Conservation (phyloP, 2,888 invertebrate species). For the Myopa testacea region DNA sequence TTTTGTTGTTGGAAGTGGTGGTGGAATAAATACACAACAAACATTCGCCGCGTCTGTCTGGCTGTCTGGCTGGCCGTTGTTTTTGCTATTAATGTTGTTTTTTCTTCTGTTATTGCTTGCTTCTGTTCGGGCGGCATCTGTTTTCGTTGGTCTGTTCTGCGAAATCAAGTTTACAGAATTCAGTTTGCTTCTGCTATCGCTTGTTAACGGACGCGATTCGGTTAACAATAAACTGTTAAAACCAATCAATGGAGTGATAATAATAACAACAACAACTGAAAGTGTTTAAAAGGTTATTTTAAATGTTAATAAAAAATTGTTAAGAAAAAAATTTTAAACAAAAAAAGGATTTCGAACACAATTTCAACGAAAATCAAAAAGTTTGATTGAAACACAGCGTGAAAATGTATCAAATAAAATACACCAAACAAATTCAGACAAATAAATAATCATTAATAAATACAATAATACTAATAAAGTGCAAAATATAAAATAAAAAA, state of each 20-base stretch:
- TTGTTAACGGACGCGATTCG: constrained; percentile 3
- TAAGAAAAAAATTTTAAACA: no score
- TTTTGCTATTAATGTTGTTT: constrained; percentile 6
- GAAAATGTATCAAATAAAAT: no score
- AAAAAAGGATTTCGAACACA: no score
- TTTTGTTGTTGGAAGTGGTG: neutral
- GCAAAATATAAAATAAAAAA: no score
- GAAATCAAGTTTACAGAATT: constrained; percentile 22
- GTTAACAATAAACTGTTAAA: neutral
- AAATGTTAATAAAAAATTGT: no score
- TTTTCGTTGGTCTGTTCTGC: neutral
- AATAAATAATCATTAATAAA: no score
- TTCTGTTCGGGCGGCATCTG: constrained; percentile 5
- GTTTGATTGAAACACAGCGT: no score
- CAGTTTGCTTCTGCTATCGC: constrained; percentile 28
- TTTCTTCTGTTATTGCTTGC: neutral
- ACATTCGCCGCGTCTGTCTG: neutral
- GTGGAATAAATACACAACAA: neutral
- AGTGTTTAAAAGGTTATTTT: no score
- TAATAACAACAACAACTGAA: neutral
- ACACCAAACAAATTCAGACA: no score
- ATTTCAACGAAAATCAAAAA: no score
- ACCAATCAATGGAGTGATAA: neutral
- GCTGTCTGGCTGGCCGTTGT: neutral
- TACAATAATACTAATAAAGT: no score